Conservation (phyloP, 2,797 vertebrate genomes). For the Buphagus erythrorhynchus region DNA sequence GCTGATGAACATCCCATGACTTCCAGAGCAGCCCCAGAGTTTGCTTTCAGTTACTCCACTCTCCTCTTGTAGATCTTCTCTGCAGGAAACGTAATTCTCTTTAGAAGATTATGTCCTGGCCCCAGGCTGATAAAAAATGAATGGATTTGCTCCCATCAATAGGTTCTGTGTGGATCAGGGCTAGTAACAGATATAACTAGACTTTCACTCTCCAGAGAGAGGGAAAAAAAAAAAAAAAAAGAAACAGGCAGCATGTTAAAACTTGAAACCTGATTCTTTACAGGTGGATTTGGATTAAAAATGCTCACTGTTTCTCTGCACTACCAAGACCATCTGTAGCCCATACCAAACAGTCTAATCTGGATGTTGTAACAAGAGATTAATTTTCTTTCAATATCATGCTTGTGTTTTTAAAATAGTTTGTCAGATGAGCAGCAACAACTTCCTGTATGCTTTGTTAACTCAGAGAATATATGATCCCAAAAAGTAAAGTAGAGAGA, state of each 20-base stretch:
- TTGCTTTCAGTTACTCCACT: not conserved
- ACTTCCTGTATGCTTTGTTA: not conserved
- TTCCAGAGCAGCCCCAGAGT: not conserved
- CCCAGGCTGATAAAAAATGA: not conserved
- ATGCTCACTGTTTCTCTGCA: not conserved
- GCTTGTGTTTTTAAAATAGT: not conserved
- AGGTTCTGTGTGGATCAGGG: not conserved
- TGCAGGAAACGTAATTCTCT: not conserved
- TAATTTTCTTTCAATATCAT: not conserved
- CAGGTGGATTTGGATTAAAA: slow-evolving; percentile 1
- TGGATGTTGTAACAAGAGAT: not conserved
- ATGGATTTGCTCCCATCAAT: not conserved
- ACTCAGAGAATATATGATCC: not conserved
- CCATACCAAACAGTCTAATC: not conserved
- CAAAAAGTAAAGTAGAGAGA: not conserved
- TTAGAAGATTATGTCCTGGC: not conserved
- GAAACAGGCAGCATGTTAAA: not conserved
- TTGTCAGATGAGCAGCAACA: not conserved
- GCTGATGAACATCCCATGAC: not conserved
- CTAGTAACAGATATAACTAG: not conserved
- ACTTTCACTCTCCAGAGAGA: not conserved
- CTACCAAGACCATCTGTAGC: not conserved
- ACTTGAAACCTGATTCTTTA: not conserved
- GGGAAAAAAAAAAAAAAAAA: not conserved
- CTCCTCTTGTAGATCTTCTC: not conserved